Percentiles rank a stretch among this genome's conserved stretches.
phyloP scores from a whole-genome alignment of 2,113 vertebrate genomes.

The Sakesphorus luctuosus region DNA sequence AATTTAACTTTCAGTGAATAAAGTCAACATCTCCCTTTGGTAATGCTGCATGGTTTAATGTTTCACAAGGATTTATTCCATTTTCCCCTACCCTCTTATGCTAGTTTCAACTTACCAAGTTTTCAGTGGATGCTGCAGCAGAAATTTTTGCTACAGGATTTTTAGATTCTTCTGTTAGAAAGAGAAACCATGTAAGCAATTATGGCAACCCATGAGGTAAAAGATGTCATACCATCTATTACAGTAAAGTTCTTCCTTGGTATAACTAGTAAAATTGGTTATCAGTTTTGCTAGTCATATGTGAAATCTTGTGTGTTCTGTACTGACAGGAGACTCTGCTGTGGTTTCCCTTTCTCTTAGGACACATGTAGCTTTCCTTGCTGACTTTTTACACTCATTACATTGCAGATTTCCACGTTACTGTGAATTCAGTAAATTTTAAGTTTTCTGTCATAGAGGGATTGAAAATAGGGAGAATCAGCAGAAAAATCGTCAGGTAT shows the following conservation, averaged over 20 bases:
- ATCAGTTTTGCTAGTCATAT: background rate
- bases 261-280: background rate
- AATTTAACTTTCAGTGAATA: background rate
- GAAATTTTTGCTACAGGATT: background rate
- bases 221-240: background rate
- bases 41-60: background rate
- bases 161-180: background rate
- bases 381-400: background rate
- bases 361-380: background rate
- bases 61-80: background rate
- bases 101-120: background rate
- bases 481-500: background rate
- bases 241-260: background rate
- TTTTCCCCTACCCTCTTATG: background rate
- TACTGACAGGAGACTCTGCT: background rate
- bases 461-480: background rate
- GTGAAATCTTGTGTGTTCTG: background rate
- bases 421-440: background rate
- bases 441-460: background rate
- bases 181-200: background rate
- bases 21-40: background rate
- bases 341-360: background rate
- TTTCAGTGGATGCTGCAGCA: background rate
- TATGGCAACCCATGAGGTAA: background rate
- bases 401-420: background rate